Evolutionary conservation across 2,113 vertebrate genomes (phyloP).

Genomic region (Apodemus speciosus): DNA sequence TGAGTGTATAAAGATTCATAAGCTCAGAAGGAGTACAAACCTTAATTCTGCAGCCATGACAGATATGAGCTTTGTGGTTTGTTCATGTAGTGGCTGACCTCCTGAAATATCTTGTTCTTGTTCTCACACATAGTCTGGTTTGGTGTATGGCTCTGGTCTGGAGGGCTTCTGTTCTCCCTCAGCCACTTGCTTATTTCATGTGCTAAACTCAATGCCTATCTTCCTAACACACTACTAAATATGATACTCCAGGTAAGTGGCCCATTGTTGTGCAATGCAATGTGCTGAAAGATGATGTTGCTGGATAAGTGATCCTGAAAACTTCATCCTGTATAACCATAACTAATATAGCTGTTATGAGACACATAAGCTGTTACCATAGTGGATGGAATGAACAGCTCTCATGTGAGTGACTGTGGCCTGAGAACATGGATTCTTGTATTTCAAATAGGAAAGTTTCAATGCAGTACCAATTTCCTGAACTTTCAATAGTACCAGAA

Average conservation of each 20-base stretch:
- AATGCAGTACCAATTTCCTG: neutral
- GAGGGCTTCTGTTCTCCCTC: neutral
- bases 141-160: too few relatives aligned
- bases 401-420: neutral
- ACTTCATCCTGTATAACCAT: too few relatives aligned
- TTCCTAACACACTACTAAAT: neutral
- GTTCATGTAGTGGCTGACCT: neutral
- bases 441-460: neutral
- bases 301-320: too few relatives aligned
- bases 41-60: neutral
- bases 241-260: too few relatives aligned
- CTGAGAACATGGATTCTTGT: neutral
- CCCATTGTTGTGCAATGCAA: neutral
- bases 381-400: rapidly evolving
- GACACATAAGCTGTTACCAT: neutral
- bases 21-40: neutral
- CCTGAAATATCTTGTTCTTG: neutral
- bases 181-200: neutral
- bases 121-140: neutral
- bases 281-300: neutral
- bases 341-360: neutral
- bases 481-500: neutral
- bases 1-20: neutral
- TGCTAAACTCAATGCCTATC: neutral
- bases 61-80: neutral